Conservation (phyloP, 2,113 vertebrate species). For the Phylloscopus trochilus region DNA sequence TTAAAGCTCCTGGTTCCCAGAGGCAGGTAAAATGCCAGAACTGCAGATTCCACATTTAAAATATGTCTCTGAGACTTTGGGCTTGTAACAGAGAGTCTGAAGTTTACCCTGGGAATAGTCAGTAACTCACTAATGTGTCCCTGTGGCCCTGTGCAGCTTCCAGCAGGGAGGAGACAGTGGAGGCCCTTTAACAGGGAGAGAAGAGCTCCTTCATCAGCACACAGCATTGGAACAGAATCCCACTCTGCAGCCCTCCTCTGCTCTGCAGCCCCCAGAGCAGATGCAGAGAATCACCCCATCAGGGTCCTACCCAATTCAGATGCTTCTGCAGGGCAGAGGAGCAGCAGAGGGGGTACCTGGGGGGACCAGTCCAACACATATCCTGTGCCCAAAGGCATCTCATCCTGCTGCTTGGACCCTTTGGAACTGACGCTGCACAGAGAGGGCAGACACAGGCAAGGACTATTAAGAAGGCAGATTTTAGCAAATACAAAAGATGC, state of each 20-base stretch:
- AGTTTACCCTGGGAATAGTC: not conserved
- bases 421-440: not conserved
- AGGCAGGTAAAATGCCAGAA: not conserved
- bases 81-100: not conserved
- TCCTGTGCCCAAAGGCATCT: not conserved
- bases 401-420: not conserved
- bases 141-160: not conserved
- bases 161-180: not conserved
- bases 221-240: not conserved
- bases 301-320: rapidly evolving
- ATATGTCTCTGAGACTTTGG: not conserved
- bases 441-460: not conserved
- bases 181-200: not conserved
- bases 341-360: not conserved
- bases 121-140: not conserved
- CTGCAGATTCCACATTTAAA: not conserved
- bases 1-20: not conserved
- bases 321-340: not conserved
- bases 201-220: not conserved
- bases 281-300: not conserved
- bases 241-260: not conserved
- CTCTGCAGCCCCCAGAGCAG: rapidly evolving
- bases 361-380: not conserved
- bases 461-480: not conserved
- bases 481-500: not conserved